These are phyloP conservation scores for pig (Sus scrofa) DNA, from an alignment of 2,113 vertebrate species.

Conservation along the genomic window T2T-Sscrofa CM000814.6:84874001-84874500, in stretches of 20 bases:
- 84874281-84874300: conserved; percentile 64
- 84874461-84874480: background rate
- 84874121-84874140: conserved; percentile 72
- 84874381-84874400: background rate
- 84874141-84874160: conserved; percentile 75
- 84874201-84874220: conserved; percentile 65
- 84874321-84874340: conserved; percentile 34
- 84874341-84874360: conserved; percentile 37
- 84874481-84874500: conserved; percentile 55
- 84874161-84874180: conserved; percentile 83
- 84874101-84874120: conserved; percentile 65
- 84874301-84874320: conserved; percentile 65
- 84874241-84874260: conserved; percentile 65
- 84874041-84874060: conserved; percentile 34
- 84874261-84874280: conserved; percentile 64
- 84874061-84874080: conserved; percentile 54
- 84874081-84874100: conserved; percentile 64
- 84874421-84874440: conserved; percentile 28
- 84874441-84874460: background rate
- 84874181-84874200: conserved; percentile 80
- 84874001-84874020: background rate
- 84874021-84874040: conserved; percentile 2
- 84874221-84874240: conserved; percentile 70
- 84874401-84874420: background rate
- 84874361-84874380: conserved; percentile 42